Evolutionary conservation across 2,113 vertebrate genomes (phyloP), one percentile per base, ranked within the genome.

Genomic region (Diadophis punctatus): DNA sequence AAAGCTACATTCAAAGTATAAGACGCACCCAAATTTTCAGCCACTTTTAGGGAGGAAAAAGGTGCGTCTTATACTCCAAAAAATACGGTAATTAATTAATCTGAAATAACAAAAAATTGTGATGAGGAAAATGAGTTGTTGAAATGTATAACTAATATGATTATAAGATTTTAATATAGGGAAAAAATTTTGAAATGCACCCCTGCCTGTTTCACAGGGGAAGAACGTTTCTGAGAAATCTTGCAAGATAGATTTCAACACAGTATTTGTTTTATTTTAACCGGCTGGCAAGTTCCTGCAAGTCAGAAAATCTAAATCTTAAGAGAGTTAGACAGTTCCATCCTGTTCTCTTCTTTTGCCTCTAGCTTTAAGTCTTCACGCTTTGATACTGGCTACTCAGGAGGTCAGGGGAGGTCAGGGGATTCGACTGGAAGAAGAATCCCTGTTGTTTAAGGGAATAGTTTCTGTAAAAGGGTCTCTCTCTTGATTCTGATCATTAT

Each of bases 331-430:
- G 93, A 30, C 25, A 90, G 95, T 94, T 92, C 94, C 89, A 7
- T 88, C 34, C 49, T 43, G 46, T 11, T 14, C 56, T 49, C 30
- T 91, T 16, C 92, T 88, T 96, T 60, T 93, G 93, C 95, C 93
- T 95, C 90, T 90, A 95, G 95, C 94, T 93, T 90, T 91, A 68
- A 92, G 91, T 0, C 92, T 96, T 53, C 95, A 96, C 93, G 60
- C 94, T 95, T 91, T 86, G 91, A 84, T 95, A 60, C 58, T 93
- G 92, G 92, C 90, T 93, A 90, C 91, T 95, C 94, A 92, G 90
- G 91, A 94, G 91, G 86, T 91, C 94, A 94, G 92, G 89, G 92
- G 92, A 95, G 95, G 95, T 97, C 95, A 95, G 88, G 93, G 91
- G 92, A 93, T 93, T 56, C 43, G 86, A 68, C 90, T 58, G 93